phyloP scores from a whole-genome alignment of 2,797 vertebrate genomes.

The Tokudaia muenninki region DNA sequence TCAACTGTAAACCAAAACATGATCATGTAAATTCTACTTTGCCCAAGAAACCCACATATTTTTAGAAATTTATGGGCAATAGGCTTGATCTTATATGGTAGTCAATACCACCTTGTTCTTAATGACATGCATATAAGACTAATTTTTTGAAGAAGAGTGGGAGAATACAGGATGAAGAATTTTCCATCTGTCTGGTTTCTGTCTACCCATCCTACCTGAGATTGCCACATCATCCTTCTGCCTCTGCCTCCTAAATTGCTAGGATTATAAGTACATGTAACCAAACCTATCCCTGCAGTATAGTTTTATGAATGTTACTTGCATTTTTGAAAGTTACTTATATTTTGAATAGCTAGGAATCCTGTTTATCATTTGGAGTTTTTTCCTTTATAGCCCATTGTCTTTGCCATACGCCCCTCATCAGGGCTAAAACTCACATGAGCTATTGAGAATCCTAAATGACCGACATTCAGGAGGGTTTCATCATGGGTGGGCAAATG shows the following conservation, averaged over 20 bases:
- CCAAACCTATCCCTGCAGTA: not conserved
- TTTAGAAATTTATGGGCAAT: conserved; percentile 6
- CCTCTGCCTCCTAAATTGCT: not conserved
- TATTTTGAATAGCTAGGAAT: not conserved
- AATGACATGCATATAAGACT: not conserved
- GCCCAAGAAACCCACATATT: not conserved
- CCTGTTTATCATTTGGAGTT: not conserved
- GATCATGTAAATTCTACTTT: conserved; percentile 35
- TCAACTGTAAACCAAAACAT: conserved; percentile 31
- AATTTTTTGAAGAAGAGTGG: conserved; percentile 19
- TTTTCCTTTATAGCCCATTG: not conserved
- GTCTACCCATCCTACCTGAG: not conserved
- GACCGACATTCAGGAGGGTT: not conserved
- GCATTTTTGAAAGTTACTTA: not conserved
- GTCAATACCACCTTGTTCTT: not conserved
- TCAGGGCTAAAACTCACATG: not conserved
- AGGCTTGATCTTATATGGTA: conserved; percentile 11
- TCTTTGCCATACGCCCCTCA: not conserved
- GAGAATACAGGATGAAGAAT: not conserved
- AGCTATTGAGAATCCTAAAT: not conserved
- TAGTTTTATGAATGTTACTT: not conserved
- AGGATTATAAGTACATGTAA: not conserved
- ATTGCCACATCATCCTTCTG: not conserved
- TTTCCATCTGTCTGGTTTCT: not conserved
- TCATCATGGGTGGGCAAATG: not conserved